phyloP scores from a whole-genome alignment of 2,797 vertebrate species.

The Danionella dracula region DNA sequence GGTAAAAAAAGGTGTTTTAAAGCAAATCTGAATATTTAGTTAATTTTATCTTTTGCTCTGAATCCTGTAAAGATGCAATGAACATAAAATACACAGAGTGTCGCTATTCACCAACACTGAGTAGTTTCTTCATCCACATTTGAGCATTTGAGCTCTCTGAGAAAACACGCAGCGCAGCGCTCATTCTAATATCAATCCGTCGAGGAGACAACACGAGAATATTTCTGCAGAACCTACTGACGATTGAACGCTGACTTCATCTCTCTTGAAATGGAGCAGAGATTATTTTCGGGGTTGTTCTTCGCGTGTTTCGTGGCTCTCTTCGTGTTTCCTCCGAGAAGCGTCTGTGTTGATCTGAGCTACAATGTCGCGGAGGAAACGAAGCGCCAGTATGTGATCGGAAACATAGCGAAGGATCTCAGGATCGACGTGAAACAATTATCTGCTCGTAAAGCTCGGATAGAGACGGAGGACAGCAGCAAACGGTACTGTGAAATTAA shows the following conservation, averaged over 20 bases:
- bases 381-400: slow-evolving; percentile 47
- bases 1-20: too few relatives aligned
- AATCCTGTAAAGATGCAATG: too few relatives aligned
- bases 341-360: slow-evolving; percentile 34
- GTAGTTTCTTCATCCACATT: slow-evolving; percentile 1
- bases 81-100: slow-evolving; percentile 18
- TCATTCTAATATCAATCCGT: too few relatives aligned
- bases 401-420: slow-evolving; percentile 52
- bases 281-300: neutral
- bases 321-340: neutral
- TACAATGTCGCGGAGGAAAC: slow-evolving; percentile 53
- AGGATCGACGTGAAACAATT: slow-evolving; percentile 36
- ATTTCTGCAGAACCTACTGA: too few relatives aligned
- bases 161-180: too few relatives aligned
- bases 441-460: slow-evolving; percentile 46
- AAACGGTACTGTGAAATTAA: slow-evolving; percentile 20
- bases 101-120: slow-evolving; percentile 36
- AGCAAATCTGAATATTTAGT: too few relatives aligned
- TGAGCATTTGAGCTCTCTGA: too few relatives aligned
- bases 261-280: neutral
- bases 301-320: neutral
- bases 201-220: too few relatives aligned
- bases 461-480: slow-evolving; percentile 35
- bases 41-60: too few relatives aligned
- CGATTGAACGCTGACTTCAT: too few relatives aligned